Evolutionary conservation across 2,113 vertebrate species (phyloP).

Genomic region (Picathartes gymnocephalus): DNA sequence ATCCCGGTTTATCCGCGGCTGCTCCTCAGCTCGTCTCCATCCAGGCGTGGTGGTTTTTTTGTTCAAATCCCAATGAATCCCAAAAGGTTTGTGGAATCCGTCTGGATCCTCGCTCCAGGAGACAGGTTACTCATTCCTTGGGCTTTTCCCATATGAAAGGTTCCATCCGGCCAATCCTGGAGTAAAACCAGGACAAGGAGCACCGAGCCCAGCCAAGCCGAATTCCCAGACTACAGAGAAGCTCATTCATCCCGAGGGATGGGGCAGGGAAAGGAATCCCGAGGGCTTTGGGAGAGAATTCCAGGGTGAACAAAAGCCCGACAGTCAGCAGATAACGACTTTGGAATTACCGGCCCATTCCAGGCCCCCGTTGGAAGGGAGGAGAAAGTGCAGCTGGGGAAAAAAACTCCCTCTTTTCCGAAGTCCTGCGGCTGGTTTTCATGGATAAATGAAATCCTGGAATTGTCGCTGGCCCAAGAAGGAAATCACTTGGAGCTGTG

Average conservation of each 20-base stretch:
- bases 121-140: not conserved
- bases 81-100: not conserved
- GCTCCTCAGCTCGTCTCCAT: not conserved
- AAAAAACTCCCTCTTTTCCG: not conserved
- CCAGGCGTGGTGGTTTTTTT: not conserved
- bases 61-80: not conserved
- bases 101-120: not conserved
- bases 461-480: accelerated
- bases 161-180: not conserved
- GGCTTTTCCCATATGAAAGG: not conserved
- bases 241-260: not conserved
- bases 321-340: not conserved
- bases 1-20: accelerated
- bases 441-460: not conserved
- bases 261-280: not conserved
- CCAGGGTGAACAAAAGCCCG: not conserved
- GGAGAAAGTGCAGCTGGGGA: not conserved
- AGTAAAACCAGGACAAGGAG: not conserved
- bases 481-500: not conserved
- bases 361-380: not conserved
- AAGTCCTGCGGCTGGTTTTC: accelerated
- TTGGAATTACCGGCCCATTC: not conserved
- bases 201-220: not conserved
- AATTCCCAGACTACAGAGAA: conserved; percentile 2
- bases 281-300: not conserved